phyloP scores from a whole-genome alignment of 2,113 vertebrate genomes.

The Phylloscopus trochiloides region DNA sequence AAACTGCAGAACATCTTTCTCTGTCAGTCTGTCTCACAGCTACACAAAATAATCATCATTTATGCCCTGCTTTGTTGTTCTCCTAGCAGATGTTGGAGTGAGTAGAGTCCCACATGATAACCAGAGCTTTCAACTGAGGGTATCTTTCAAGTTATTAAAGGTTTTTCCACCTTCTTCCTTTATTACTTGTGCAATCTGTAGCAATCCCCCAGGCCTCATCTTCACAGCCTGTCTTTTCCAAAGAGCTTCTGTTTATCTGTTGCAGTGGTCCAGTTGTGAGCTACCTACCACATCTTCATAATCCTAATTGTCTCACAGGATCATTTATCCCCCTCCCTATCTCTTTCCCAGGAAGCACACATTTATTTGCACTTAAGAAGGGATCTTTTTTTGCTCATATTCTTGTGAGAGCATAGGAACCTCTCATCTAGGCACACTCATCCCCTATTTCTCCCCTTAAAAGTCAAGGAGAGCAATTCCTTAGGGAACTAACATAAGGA shows the following conservation, averaged over 20 bases:
- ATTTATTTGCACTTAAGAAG: background rate
- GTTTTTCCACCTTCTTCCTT: background rate
- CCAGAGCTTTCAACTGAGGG: background rate
- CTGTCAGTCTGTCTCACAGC: background rate
- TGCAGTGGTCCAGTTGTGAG: background rate
- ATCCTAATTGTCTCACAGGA: background rate
- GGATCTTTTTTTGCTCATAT: background rate
- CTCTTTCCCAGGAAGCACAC: background rate
- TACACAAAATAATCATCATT: background rate
- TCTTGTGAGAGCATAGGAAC: background rate
- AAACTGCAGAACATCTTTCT: background rate
- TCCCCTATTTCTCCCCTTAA: background rate
- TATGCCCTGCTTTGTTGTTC: background rate
- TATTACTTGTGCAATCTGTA: background rate
- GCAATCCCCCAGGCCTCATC: background rate
- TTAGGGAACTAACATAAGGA: background rate
- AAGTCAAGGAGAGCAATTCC: background rate
- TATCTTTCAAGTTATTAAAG: background rate
- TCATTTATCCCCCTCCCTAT: background rate
- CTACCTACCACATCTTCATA: background rate
- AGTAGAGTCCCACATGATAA: background rate
- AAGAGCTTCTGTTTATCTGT: background rate
- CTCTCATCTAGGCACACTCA: background rate
- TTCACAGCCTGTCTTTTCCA: background rate
- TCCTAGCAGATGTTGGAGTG: background rate